Evolutionary conservation across 2,888 invertebrate species (phyloP), one percentile per base, ranked within the genome.

Genomic region (Andrena trimmerana): DNA sequence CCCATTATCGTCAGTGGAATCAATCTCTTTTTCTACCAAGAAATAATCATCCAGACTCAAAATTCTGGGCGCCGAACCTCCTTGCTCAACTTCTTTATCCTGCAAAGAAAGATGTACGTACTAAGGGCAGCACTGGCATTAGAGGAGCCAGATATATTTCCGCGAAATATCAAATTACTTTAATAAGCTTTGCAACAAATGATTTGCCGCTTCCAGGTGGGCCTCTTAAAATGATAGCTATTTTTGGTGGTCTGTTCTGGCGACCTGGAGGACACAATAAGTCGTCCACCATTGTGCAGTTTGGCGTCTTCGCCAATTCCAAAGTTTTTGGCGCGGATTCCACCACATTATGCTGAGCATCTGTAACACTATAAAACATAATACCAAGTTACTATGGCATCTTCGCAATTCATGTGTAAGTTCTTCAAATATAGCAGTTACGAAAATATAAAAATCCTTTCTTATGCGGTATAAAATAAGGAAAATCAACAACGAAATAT

Each of bases 11-110:
- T 97, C 97, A 68, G 94, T 95, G 69, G 96, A 95, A 90, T 96
- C 96, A 86, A 96, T 95, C 94, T 98, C 98, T 80, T 96, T 96
- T 94, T 98, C 98, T 79, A 97, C 96, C 96, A 99, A 97, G 92
- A 99, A 99, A 94, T 99, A 99, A 94, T 99, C 99, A 94, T 99
- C 99, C 81, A 99, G 96, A 81, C 98, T 98, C 92, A 99, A 95
- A 91, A 99, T 98, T 87, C 99, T 95, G 0, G 98, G 98, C n/a
- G 98, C 97, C 77, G 97, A 97, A 5, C 98, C 98, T 57, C 97
- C 97, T 94, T 97, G 96, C 93, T 98, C 97, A 0, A 97, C 96
- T 93, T 96, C 96, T 89, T 96, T 96, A 81, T 96, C 96, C 96
- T 96, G 88, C 59, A 91, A 90, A 86, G 68, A 81, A 78, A 80